Conservation (phyloP, 1,140 invertebrate species). For the Dendrolimus punctatus region DNA sequence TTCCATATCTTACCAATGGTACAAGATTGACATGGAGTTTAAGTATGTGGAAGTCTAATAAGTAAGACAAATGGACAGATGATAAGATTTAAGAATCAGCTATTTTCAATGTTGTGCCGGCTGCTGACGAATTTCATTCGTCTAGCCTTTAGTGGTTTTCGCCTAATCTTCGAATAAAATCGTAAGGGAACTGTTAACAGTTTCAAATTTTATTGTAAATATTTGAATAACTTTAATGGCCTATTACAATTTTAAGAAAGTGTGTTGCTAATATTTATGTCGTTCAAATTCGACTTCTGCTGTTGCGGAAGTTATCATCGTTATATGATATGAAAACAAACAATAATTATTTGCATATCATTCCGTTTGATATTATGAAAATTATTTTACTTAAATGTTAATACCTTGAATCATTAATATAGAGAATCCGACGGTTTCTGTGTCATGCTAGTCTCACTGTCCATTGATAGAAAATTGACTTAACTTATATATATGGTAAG, state of each 20-base stretch:
- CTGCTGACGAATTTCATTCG: constrained; percentile 22
- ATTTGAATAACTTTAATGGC: constrained; percentile 59
- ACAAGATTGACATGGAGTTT: no score
- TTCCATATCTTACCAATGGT: no score
- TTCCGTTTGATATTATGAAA: constrained; percentile 14
- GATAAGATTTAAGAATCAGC: no score
- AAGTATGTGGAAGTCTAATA: no score
- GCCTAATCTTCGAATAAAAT: constrained; percentile 60
- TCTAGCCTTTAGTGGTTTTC: constrained; percentile 57
- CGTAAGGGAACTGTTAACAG: constrained; percentile 51
- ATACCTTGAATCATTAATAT: constrained; percentile 6
- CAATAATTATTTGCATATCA: constrained; percentile 31
- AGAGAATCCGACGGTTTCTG: not conserved
- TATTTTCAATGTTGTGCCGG: not conserved
- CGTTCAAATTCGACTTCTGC: constrained; percentile 48
- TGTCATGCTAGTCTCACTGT: not conserved
- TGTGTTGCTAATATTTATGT: constrained; percentile 54
- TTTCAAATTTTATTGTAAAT: constrained; percentile 64
- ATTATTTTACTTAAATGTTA: constrained; percentile 9
- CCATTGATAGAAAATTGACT: not conserved
- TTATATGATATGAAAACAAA: constrained; percentile 24
- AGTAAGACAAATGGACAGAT: no score
- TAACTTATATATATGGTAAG: no score
- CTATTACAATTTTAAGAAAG: constrained; percentile 53
- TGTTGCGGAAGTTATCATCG: constrained; percentile 26